Evolutionary conservation across 2,797 vertebrate genomes (phyloP).

Genomic region (Eupleurogrammus muticus): DNA sequence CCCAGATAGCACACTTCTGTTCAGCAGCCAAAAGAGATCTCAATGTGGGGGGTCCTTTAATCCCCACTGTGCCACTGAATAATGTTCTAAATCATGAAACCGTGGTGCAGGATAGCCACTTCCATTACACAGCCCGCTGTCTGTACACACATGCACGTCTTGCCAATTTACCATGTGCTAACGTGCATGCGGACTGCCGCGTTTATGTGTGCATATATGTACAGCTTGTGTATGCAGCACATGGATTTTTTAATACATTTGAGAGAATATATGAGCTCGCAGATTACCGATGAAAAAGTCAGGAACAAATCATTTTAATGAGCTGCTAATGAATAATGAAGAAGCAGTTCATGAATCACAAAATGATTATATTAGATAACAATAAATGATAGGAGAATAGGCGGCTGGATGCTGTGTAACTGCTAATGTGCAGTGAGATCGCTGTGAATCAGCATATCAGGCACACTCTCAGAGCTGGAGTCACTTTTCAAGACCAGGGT

Average conservation of each 20-base stretch:
- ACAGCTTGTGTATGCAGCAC: background rate
- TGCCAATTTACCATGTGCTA: slow-evolving; percentile 16
- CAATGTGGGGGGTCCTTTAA: slow-evolving; percentile 55
- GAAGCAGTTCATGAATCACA: background rate
- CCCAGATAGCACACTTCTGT: slow-evolving; percentile 67
- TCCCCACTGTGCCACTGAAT: slow-evolving; percentile 54
- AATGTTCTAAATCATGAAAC: slow-evolving; percentile 59
- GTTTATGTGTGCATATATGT: background rate
- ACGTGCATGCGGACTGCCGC: background rate
- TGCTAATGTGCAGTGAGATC: background rate
- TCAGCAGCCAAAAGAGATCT: slow-evolving; percentile 69
- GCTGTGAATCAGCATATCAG: background rate
- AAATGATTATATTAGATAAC: background rate
- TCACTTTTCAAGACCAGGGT: background rate
- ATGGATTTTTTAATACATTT: background rate
- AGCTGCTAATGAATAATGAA: background rate
- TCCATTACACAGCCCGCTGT: slow-evolving; percentile 21
- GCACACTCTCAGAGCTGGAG: background rate
- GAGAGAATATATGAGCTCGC: background rate
- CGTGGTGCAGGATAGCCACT: slow-evolving; percentile 13
- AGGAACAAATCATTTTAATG: background rate
- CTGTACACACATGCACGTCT: slow-evolving; percentile 22
- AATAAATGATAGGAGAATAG: slow-evolving; percentile 1
- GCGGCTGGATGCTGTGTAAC: background rate
- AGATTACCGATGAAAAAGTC: background rate